phyloP scores from a whole-genome alignment of 1,140 invertebrate genomes.

The Drosophila pruinosa region DNA sequence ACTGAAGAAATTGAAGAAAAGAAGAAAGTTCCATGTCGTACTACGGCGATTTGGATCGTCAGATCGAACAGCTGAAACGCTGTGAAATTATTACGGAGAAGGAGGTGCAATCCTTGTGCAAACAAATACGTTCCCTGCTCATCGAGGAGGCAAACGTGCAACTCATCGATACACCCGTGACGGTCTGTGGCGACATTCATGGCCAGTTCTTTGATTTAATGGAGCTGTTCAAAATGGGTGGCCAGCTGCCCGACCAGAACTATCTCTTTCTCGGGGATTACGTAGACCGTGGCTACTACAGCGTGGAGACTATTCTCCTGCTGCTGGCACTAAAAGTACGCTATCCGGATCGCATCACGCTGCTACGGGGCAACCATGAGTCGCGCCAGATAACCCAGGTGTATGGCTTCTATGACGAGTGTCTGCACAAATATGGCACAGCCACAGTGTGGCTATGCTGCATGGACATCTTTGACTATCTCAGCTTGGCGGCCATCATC shows the following conservation, averaged over 20 bases:
- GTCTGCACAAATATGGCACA: constrained; percentile 98
- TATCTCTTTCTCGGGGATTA: constrained; percentile 99
- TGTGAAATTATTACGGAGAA: constrained; percentile 99
- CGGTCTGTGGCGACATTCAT: constrained; percentile 99
- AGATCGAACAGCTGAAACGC: constrained; percentile 99
- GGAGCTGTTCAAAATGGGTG: constrained; percentile 99
- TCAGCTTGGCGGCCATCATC: constrained; percentile 98
- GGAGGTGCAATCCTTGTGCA: constrained; percentile 99
- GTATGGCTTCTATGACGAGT: constrained; percentile 99
- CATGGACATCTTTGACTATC: constrained; percentile 99
- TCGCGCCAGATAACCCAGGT: constrained; percentile 99
- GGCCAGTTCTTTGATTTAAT: constrained; percentile 99
- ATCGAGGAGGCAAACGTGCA: constrained; percentile 99
- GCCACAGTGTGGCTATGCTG: constrained; percentile 99
- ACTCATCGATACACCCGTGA: constrained; percentile 98
- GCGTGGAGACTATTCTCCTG: constrained; percentile 99
- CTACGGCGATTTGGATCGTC: constrained; percentile 94
- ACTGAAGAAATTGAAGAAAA: background rate
- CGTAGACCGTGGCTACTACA: constrained; percentile 99
- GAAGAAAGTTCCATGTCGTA: constrained; percentile 86
- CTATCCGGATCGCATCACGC: constrained; percentile 99
- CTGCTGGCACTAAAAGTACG: constrained; percentile 98
- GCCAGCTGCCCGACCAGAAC: constrained; percentile 99
- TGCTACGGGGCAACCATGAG: constrained; percentile 98
- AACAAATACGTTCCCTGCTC: constrained; percentile 99